A percentile compares a stretch with the other conserved stretches of the same genome.
These are phyloP conservation scores for Paracanthobrama guichenoti DNA, from an alignment of 2,113 vertebrate genomes.

Conservation along the genomic window DNA sequence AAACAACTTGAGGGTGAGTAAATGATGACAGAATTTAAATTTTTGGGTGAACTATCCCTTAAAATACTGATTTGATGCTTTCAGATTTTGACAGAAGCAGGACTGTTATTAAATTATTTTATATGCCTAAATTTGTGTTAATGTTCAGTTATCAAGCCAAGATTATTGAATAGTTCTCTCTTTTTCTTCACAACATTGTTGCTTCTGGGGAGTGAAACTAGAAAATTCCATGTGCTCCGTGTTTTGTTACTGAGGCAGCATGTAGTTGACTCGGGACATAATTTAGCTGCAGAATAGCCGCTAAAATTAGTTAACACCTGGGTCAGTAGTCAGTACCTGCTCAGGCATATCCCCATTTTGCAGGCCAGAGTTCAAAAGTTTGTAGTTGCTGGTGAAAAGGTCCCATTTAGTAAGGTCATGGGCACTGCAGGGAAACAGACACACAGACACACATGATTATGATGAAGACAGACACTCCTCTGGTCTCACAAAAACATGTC, in stretches of 20 bases:
- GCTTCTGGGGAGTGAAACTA: not conserved
- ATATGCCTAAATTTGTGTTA: not conserved
- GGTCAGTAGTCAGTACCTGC: constrained; percentile 79
- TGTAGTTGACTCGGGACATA: not conserved
- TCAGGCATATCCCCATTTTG: constrained; percentile 99
- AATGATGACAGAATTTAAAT: too few species aligned
- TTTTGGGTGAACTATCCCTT: too few species aligned
- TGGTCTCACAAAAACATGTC: not conserved
- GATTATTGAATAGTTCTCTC: not conserved
- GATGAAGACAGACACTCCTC: not conserved
- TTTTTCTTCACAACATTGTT: not conserved
- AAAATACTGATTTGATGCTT: not conserved
- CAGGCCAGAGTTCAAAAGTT: constrained; percentile 94
- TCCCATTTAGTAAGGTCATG: constrained; percentile 98
- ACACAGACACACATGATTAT: constrained; percentile 14
- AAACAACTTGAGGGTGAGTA: too few species aligned
- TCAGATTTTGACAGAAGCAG: too few species aligned
- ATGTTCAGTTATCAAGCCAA: not conserved
- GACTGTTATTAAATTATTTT: not conserved
- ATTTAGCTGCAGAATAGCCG: not conserved
- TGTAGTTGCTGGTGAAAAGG: constrained; percentile 97
- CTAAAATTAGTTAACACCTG: not conserved
- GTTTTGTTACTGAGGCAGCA: not conserved
- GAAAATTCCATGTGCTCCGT: not conserved
- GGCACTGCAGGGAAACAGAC: constrained; percentile 77